Base-by-base conservation (phyloP, 2,888 invertebrate genomes). In the Agrochola lota region DNA sequence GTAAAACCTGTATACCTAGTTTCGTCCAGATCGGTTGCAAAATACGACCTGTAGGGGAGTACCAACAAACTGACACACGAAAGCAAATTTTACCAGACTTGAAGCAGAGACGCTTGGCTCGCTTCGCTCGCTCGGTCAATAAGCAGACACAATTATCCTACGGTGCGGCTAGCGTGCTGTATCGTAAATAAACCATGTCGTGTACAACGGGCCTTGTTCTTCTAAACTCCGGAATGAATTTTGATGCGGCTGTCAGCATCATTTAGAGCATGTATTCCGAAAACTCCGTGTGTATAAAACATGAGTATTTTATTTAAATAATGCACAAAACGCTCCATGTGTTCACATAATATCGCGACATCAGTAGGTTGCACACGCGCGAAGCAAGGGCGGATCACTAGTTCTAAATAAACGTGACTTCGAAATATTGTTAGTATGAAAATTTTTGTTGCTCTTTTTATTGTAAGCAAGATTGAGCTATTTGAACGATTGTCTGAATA, bases 401-500 rank as follows among this genome's bases (percentile, higher is more conserved):
- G 60, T 83, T 62, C 17, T 62, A 59, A 70, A 83, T 72, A 55
- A 86, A 70, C 35, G 43, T 59, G n/a, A 67, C 55, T 72, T 66
- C 30, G 12, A 72, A 70, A 83, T 83, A 77, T 83, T 83, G 40
- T 62, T 1, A 20, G 57, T 30, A 66, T n/a, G n/a, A n/a, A n/a
- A 73, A 82, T 67, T 74, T 55, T 85, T 59, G n/a, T 68, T 59
- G 23, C 12, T 46, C 9, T 55, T 71, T 67, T 85, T 64, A 81
- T 15, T 66, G 26, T 11, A 20, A 35, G 15, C 43, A 64, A 59
- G 26, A 69, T 77, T 70, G 64, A 64, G 46, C 15, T 15, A 60
- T 64, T 64, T 20, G 9, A 55, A 30, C n/a, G 6, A 69, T 79
- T 64, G 80, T 79, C 80, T 84, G 43, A 69, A 80, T 84, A 35